A percentile compares a stretch with the other conserved stretches of the same genome.
Evolutionary conservation across 2,888 invertebrate species (phyloP).

Genomic region (Drosophila pseudotalamancana): DNA sequence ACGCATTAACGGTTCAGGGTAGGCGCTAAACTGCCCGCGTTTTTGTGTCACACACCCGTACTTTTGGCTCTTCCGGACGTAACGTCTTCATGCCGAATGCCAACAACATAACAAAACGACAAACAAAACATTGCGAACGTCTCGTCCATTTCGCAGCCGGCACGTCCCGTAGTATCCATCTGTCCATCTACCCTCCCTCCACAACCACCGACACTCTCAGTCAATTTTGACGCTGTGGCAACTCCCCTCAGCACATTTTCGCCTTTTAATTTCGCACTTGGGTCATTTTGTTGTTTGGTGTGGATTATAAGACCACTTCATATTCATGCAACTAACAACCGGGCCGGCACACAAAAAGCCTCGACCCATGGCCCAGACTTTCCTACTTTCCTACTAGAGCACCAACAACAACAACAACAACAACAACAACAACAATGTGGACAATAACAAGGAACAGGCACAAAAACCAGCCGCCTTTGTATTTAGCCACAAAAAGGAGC

Average conservation of each 20-base stretch:
- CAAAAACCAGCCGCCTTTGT: constrained; percentile 76
- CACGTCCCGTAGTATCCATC: constrained; percentile 54
- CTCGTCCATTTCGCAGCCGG: constrained; percentile 58
- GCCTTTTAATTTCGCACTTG: constrained; percentile 81
- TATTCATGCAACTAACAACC: constrained; percentile 81
- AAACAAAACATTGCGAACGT: no score
- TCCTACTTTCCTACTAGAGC: constrained; percentile 58
- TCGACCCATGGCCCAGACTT: constrained; percentile 46
- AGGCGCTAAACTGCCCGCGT: constrained; percentile 4
- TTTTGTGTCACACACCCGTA: constrained; percentile 35
- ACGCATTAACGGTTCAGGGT: background rate
- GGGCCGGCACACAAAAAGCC: constrained; percentile 37
- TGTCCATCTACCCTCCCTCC: background rate
- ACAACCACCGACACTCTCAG: background rate
- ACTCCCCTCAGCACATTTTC: constrained; percentile 65
- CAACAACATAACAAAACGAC: constrained; percentile 41
- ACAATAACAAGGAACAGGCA: constrained; percentile 50
- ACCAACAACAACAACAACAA: constrained; percentile 23
- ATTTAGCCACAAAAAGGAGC: constrained; percentile 72
- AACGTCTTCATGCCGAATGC: constrained; percentile 54
- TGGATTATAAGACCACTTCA: constrained; percentile 82
- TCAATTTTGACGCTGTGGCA: constrained; percentile 12
- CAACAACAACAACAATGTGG: constrained; percentile 24
- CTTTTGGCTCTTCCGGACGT: constrained; percentile 24
- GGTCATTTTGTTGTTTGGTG: constrained; percentile 81